A percentile compares a stretch with the other conserved stretches of the same genome.
Conservation (phyloP, 2,113 vertebrate genomes). For the Odontophorus gujanensis region DNA sequence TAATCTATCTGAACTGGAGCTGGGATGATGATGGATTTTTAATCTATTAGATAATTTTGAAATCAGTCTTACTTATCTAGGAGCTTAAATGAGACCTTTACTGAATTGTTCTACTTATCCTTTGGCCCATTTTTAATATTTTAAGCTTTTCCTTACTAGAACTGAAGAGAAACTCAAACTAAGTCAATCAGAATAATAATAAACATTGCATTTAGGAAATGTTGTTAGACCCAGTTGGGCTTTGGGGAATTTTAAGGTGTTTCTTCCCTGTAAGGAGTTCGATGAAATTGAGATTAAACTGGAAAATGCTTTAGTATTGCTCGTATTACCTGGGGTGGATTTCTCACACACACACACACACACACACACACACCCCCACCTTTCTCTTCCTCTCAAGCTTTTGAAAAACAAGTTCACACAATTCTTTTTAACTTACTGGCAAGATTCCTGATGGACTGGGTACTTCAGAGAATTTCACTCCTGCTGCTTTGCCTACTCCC, state of each 20-base stretch:
- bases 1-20: neutral
- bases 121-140: constrained; percentile 1
- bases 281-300: neutral
- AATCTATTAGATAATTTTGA: neutral
- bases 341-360: too few relatives aligned
- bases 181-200: neutral
- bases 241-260: neutral
- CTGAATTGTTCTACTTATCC: neutral
- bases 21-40: neutral
- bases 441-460: neutral
- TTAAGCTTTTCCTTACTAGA: neutral
- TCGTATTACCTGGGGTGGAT: neutral
- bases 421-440: neutral
- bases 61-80: neutral
- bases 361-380: too few relatives aligned
- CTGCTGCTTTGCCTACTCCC: neutral
- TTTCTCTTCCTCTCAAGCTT: neutral
- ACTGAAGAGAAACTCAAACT: neutral
- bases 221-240: neutral
- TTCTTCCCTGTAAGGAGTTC: neutral
- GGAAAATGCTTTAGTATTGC: neutral
- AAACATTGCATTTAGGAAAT: constrained; percentile 5
- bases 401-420: neutral
- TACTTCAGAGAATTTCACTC: neutral
- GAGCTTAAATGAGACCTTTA: neutral